Evolutionary conservation across 1,140 invertebrate genomes (phyloP).

Genomic region (Saccostrea glomerata): DNA sequence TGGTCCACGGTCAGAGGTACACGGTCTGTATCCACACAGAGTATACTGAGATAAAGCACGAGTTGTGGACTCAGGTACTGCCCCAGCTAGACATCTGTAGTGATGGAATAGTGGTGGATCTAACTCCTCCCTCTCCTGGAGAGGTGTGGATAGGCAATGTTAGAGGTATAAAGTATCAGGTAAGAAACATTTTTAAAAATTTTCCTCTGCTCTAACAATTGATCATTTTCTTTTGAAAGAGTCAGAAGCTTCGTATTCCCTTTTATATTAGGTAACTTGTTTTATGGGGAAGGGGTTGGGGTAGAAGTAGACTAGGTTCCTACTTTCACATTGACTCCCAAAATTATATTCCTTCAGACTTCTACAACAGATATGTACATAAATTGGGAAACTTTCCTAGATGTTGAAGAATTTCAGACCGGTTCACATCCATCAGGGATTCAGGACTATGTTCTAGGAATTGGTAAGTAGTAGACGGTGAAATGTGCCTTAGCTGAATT

Average conservation of each 20-base stretch:
- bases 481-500: too few species aligned
- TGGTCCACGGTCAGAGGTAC: constrained; percentile 59
- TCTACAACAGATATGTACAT: constrained; percentile 54
- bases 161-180: constrained; percentile 43
- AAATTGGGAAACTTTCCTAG: constrained; percentile 60
- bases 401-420: constrained; percentile 56
- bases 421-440: constrained; percentile 57
- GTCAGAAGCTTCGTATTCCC: too few species aligned
- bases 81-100: constrained; percentile 56
- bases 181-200: not conserved
- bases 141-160: constrained; percentile 52
- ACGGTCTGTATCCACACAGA: constrained; percentile 60
- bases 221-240: too few species aligned
- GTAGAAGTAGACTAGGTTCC: too few species aligned
- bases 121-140: constrained; percentile 56
- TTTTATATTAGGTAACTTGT: too few species aligned
- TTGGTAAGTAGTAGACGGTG: constrained; percentile 49
- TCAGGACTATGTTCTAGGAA: constrained; percentile 52
- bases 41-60: constrained; percentile 38
- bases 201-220: too few species aligned
- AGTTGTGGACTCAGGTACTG: constrained; percentile 50
- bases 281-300: too few species aligned
- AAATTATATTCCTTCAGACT: constrained; percentile 34
- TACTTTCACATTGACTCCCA: too few species aligned
- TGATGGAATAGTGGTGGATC: constrained; percentile 62